These are phyloP conservation scores for Pocillopora verrucosa DNA, from an alignment of 64 coral and sea anemone species.

Conservation along the genomic window DNA sequence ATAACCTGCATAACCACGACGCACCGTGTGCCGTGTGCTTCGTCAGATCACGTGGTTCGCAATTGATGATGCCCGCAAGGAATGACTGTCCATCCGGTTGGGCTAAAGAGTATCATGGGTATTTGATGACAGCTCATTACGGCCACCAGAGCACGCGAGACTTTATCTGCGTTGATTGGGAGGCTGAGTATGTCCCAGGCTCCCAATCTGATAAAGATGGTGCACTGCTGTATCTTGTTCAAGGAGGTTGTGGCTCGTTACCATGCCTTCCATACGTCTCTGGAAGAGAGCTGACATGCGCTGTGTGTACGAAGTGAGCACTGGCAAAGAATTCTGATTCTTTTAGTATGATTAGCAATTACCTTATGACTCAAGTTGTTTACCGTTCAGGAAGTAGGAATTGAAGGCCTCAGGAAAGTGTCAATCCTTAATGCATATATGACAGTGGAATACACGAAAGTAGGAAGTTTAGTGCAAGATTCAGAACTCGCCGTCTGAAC, in stretches of 20 bases:
- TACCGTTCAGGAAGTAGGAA: too few species aligned
- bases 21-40: constrained; percentile 49
- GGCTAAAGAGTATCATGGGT: constrained; percentile 51
- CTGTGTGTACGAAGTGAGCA: constrained; percentile 66
- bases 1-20: constrained; percentile 25
- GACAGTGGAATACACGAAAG: too few species aligned
- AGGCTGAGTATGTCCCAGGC: constrained; percentile 52
- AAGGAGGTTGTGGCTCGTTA: constrained; percentile 47
- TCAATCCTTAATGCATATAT: too few species aligned
- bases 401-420: too few species aligned
- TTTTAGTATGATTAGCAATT: too few species aligned
- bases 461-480: too few species aligned
- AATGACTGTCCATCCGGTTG: constrained; percentile 52
- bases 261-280: constrained; percentile 51
- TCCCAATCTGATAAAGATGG: neutral
- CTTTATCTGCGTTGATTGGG: constrained; percentile 65
- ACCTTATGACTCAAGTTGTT: too few species aligned
- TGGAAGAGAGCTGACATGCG: constrained; percentile 54
- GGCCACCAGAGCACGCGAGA: neutral
- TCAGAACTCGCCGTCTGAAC: too few species aligned
- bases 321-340: neutral
- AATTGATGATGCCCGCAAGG: constrained; percentile 55
- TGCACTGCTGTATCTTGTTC: constrained; percentile 53
- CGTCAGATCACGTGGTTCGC: constrained; percentile 40
- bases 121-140: constrained; percentile 37